Evolutionary conservation across 92 coral and sea anemone species (phyloP), one percentile per base, ranked within the genome.

Genomic region (Phymanthus crucifer): DNA sequence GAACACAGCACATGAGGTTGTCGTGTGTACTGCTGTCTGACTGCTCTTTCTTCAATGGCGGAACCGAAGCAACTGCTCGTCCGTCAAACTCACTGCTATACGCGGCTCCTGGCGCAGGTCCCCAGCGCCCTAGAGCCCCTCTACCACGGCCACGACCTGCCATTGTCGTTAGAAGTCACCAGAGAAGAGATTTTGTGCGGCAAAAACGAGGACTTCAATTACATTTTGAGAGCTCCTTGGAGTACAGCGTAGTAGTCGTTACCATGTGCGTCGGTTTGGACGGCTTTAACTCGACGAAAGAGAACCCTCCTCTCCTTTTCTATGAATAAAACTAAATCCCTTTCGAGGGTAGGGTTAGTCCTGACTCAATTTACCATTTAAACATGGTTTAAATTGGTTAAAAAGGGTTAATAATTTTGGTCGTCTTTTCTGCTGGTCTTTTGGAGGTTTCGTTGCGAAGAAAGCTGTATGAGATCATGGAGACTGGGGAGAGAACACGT

Each of bases 141-240:
- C 97, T 80, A 10, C 97, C 97, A 46, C 97, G 85, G 6, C 97
- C 97, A 16, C 97, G 97, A 24, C 97, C 97, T 16, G 86, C 77
- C 97, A 92, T 92, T 68, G 19, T 31, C 18, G 9, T 32, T 8
- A 50, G 26, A 4, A 54, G 1, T 21, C 64, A 18, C 69, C 17
- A 19, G 21, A 43, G 46, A 19, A 70, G 74, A n/a, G 33, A 36
- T 70, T 34, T 36, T 36, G n/a, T n/a, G n/a, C n/a, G n/a, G n/a
- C n/a, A n/a, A n/a, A n/a, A n/a, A n/a, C n/a, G n/a, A n/a, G n/a
- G n/a, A n/a, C n/a, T n/a, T n/a, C n/a, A n/a, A n/a, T 34, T 70
- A 61, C 68, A 61, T 61, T 24, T 61, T 61, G 68, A n/a, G 32
- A 8, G 26, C 1, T 3, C 10, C 35, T 11, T 27, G 68, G 1